These are phyloP conservation scores for Sminthurinus aureus DNA, from an alignment of 2,888 invertebrate genomes.

Conservation along the genomic window DNA sequence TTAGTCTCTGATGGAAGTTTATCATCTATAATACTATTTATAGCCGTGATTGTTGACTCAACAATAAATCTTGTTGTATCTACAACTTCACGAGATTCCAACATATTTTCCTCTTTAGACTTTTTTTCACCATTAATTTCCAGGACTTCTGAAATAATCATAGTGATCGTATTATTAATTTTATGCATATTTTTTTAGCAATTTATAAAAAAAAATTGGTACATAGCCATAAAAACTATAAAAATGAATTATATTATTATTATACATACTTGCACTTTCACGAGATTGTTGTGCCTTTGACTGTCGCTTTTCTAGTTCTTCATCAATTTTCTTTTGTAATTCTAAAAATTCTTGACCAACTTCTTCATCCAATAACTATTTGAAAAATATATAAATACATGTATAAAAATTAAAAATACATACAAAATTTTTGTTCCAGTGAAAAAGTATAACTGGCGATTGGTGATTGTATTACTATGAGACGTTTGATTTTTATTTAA, in stretches of 20 bases:
- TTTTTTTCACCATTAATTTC: background rate
- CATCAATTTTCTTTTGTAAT: slow-evolving; percentile 86
- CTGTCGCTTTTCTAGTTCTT: slow-evolving; percentile 72
- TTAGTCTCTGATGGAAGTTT: background rate
- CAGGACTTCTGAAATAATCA: background rate
- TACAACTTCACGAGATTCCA: slow-evolving; percentile 48
- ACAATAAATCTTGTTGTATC: slow-evolving; percentile 65
- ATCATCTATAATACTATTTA: slow-evolving; percentile 63
- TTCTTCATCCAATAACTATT: slow-evolving; percentile 67
- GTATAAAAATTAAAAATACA: too few species aligned
- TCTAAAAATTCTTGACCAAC: slow-evolving; percentile 71
- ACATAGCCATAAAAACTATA: background rate
- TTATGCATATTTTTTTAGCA: background rate
- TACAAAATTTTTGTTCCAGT: background rate
- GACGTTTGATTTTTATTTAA: background rate
- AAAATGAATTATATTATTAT: background rate
- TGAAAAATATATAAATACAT: slow-evolving; percentile 19
- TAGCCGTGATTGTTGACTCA: slow-evolving; percentile 65
- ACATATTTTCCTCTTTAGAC: background rate
- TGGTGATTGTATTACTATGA: too few species aligned
- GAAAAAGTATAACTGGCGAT: background rate
- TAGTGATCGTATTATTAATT: background rate
- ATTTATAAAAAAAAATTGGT: background rate
- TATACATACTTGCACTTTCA: background rate
- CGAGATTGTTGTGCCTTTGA: slow-evolving; percentile 20